A percentile compares a stretch with the other conserved stretches of the same genome.
Evolutionary conservation across 2,888 invertebrate species (phyloP).

Genomic region (Cataglyphis livida): DNA sequence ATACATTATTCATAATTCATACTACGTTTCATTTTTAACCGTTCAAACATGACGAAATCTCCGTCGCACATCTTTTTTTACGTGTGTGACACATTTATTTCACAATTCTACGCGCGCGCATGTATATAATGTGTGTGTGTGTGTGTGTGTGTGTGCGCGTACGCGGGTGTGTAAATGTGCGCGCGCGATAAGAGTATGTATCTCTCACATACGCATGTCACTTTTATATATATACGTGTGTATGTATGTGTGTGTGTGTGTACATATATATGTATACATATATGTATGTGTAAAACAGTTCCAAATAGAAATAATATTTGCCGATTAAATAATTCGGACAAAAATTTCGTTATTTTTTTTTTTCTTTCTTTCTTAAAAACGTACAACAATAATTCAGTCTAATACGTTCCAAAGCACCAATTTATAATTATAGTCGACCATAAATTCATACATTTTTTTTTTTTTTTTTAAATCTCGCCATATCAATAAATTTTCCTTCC

Average conservation of each 20-base stretch:
- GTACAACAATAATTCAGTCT: slow-evolving; percentile 85
- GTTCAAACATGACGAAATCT: background rate
- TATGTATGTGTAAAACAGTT: slow-evolving; percentile 54
- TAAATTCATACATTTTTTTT: slow-evolving; percentile 55
- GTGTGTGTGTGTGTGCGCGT: background rate
- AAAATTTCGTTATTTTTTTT: slow-evolving; percentile 53
- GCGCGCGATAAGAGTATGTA: background rate
- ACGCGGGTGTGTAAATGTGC: slow-evolving; percentile 23
- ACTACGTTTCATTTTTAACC: slow-evolving; percentile 12
- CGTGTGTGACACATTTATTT: slow-evolving; percentile 5
- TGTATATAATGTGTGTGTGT: slow-evolving; percentile 40
- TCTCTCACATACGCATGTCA: background rate
- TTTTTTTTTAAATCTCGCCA: slow-evolving; percentile 13
- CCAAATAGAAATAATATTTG: slow-evolving; percentile 54
- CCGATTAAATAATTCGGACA: slow-evolving; percentile 9
- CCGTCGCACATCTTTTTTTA: slow-evolving; percentile 27
- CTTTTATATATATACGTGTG: background rate
- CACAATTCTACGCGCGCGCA: slow-evolving; percentile 32
- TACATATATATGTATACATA: slow-evolving; percentile 54
- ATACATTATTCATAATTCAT: slow-evolving; percentile 22
- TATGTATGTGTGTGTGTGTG: slow-evolving; percentile 8
- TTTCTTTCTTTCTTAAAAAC: slow-evolving; percentile 70
- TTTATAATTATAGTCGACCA: slow-evolving; percentile 74
- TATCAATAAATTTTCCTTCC: slow-evolving; percentile 25
- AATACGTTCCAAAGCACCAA: slow-evolving; percentile 85